Base-by-base conservation (phyloP, 1,140 invertebrate genomes). In the Tyrophagus putrescentiae region DNA sequence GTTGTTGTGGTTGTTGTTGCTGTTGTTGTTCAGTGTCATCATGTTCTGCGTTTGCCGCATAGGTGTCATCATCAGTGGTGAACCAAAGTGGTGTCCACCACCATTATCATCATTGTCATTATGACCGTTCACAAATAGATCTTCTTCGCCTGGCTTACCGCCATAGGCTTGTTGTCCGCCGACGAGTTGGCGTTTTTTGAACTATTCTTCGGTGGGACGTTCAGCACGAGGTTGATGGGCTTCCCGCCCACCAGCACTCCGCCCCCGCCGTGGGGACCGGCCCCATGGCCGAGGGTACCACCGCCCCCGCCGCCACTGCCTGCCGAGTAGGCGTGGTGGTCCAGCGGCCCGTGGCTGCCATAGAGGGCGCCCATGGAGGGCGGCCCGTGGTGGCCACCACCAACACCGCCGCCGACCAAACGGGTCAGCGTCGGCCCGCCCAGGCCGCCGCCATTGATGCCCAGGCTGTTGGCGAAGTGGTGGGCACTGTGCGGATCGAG, bases 151-250 rank as follows among this genome's bases (percentile, higher is more conserved):
- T 69, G 67, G n/a, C n/a, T n/a, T n/a, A n/a, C n/a, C 56, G 65
- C 65, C 33, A 67, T 65, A 42, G 68, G 68, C 57, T 68, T 69
- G 57, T 66, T 69, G 52, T 69, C 68, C 11, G 67, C 68, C 50
- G 68, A 68, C 50, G 65, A 67, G 62, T 69, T 69, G 60, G 66
- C 68, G 54, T 67, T 69, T 65, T 69, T 69, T 45, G 67, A 65
- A 54, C 52, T 27, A 68, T 80, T 75, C 71, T 81, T 77, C 64
- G 80, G 79, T 44, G 80, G 78, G 13, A 83, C 82, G 66, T 83
- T 84, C 21, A 83, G 75, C 31, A 83, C 80, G 66, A 84, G 75
- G 67, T 84, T 83, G 62, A 84, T 82, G 32, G 80, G 79, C 72
- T 84, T 82, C 65, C 74, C 75, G 70, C 81, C 82, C 32, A 78